Evolutionary conservation across 2,888 invertebrate species (phyloP), one percentile per base, ranked within the genome.

Genomic region (Tiliacea citrago): DNA sequence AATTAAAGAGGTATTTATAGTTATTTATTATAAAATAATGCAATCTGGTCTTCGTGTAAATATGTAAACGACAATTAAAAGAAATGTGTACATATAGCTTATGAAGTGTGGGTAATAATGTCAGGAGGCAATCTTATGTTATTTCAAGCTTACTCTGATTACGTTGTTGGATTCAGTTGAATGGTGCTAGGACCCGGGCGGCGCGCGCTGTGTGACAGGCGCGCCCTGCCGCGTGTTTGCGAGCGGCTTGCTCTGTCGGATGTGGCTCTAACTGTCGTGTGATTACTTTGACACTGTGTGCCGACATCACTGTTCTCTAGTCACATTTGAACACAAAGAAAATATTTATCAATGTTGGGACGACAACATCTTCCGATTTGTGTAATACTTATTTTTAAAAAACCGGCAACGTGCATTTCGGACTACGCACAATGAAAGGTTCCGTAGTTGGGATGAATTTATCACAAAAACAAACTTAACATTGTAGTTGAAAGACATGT

Each of bases 51-150:
- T 18, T 55, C 75, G 42, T 55, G 24, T 51, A 39, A 63, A 81
- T 78, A 83, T 67, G 51, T 53, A 29, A 71, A 83, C 49, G 18
- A 42, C 53, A 71, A 79, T 79, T 53, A 78, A 60, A 79, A 39
- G 45, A 53, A 67, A 78, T 61, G 49, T 77, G 53, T 82, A 69
- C 78, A 13, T n/a, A 61, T 18, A 58, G 79, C 45, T 51, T 79
- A 16, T 13, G 13, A 53, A 71, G 71, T 83, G 67, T 69, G 57
- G 51, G 66, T 78, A 67, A 78, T 24, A 62, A 79, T 79, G 73
- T 65, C 74, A 73, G 24, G n/a, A 68, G 55, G 45, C 45, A 60
- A 63, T 45, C 60, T 66, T 49, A 24, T 80, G 80, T 79, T 68
- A 68, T 73, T 57, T 51, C n/a, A 79, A 68, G 73, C 68, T 73